phyloP scores from a whole-genome alignment of 2,113 vertebrate genomes.

The Muntiacus reevesi region DNA sequence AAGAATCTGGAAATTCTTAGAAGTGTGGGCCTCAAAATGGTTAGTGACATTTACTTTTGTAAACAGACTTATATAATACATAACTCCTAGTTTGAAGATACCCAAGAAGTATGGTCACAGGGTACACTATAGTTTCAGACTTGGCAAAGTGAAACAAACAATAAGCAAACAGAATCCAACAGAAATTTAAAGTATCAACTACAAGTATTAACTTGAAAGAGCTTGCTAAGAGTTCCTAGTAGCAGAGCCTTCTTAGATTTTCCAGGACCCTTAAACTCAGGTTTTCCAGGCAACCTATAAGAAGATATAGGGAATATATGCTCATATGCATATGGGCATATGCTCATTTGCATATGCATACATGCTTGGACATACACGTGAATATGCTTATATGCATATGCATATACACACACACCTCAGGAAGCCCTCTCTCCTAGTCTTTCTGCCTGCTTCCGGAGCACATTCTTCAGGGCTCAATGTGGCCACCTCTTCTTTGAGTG shows the following conservation, averaged over 20 bases:
- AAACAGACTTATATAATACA: background rate
- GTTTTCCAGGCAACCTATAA: background rate
- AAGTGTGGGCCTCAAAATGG: background rate
- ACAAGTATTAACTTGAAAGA: background rate
- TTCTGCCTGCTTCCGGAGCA: background rate
- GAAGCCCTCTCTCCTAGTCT: background rate
- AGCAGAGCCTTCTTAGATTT: background rate
- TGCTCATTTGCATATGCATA: background rate
- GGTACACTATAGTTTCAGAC: background rate
- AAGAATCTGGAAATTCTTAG: background rate
- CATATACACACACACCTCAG: background rate
- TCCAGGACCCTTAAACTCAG: background rate
- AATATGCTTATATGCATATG: background rate
- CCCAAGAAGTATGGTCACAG: background rate
- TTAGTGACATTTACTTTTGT: background rate
- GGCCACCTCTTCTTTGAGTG: background rate
- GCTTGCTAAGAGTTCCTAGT: background rate
- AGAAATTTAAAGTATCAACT: background rate
- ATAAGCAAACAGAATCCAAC: background rate
- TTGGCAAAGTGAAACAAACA: background rate
- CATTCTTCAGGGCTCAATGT: background rate
- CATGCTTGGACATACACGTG: background rate
- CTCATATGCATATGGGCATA: background rate
- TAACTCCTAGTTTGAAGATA: background rate
- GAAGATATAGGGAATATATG: too few relatives aligned